A percentile compares a stretch with the other conserved stretches of the same genome.
Evolutionary conservation across 2,888 invertebrate genomes (phyloP).

Genomic region (Labia minor): DNA sequence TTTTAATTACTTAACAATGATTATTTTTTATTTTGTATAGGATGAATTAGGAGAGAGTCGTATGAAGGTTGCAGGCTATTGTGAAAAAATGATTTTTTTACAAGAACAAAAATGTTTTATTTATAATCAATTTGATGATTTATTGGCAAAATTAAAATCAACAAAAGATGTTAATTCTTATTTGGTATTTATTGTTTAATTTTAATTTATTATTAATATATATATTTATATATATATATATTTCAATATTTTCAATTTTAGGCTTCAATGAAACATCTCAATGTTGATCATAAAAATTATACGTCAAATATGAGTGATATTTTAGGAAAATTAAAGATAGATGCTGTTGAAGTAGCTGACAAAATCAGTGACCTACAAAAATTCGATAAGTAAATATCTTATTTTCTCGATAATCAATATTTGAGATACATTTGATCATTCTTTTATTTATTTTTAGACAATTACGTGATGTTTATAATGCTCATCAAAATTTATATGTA

Average conservation of each 20-base stretch:
- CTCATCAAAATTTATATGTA: slow-evolving; percentile 43
- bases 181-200: slow-evolving; percentile 28
- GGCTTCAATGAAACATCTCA: slow-evolving; percentile 44
- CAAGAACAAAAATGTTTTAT: slow-evolving; percentile 49
- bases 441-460: slow-evolving; percentile 24
- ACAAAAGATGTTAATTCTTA: slow-evolving; percentile 45
- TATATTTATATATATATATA: background rate
- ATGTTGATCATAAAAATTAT: slow-evolving; percentile 47
- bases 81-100: slow-evolving; percentile 45
- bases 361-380: slow-evolving; percentile 50
- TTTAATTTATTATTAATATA: background rate
- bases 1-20: background rate
- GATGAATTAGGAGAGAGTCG: slow-evolving; percentile 43
- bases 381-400: slow-evolving; percentile 39
- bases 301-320: slow-evolving; percentile 43
- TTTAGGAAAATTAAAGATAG: slow-evolving; percentile 43
- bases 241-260: slow-evolving; percentile 28
- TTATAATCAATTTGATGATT: slow-evolving; percentile 50
- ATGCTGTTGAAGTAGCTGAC: slow-evolving; percentile 49
- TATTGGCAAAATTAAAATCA: slow-evolving; percentile 47
- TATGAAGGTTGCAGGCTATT: slow-evolving; percentile 38
- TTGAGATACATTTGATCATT: background rate
- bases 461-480: slow-evolving; percentile 38
- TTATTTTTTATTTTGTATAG: slow-evolving; percentile 29
- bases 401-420: background rate